phyloP scores from a whole-genome alignment of 2,113 vertebrate species.

The Tachycineta bicolor region DNA sequence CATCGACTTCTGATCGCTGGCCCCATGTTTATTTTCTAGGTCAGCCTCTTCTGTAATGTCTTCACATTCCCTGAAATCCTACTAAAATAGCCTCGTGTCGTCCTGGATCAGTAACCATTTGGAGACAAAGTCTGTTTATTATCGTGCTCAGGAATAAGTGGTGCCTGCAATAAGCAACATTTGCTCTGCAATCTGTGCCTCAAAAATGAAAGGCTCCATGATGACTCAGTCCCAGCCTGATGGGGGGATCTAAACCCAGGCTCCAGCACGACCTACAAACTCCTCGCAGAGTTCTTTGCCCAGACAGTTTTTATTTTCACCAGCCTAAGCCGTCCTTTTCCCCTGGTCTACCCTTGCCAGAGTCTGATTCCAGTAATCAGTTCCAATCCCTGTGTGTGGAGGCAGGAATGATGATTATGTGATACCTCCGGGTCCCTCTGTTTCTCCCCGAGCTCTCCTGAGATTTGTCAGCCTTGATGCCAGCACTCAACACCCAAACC shows the following conservation, averaged over 20 bases:
- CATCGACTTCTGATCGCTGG: conserved; percentile 7
- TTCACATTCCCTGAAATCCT: conserved; percentile 16
- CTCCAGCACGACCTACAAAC: background rate
- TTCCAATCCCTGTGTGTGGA: background rate
- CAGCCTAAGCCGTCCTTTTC: background rate
- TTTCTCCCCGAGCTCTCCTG: background rate
- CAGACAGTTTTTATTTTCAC: background rate
- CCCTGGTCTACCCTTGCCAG: background rate
- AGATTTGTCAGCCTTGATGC: background rate
- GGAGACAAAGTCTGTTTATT: conserved; percentile 69
- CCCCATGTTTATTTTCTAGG: conserved; percentile 53
- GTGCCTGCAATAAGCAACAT: conserved; percentile 69
- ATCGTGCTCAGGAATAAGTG: conserved; percentile 54
- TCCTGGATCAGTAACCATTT: conserved; percentile 70
- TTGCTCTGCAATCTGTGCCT: conserved; percentile 71
- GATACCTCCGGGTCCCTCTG: background rate
- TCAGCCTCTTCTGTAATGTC: conserved; percentile 22
- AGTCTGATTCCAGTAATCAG: background rate
- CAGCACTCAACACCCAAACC: background rate
- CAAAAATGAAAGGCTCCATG: conserved; percentile 27
- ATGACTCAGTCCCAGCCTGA: conserved; percentile 50
- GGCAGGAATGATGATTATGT: background rate
- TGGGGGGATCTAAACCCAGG: background rate
- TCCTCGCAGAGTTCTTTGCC: background rate
- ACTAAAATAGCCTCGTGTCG: conserved; percentile 58